A percentile compares a stretch with the other conserved stretches of the same genome.
Evolutionary conservation across 2,888 invertebrate genomes (phyloP).

Genomic region (Perdita meconis): DNA sequence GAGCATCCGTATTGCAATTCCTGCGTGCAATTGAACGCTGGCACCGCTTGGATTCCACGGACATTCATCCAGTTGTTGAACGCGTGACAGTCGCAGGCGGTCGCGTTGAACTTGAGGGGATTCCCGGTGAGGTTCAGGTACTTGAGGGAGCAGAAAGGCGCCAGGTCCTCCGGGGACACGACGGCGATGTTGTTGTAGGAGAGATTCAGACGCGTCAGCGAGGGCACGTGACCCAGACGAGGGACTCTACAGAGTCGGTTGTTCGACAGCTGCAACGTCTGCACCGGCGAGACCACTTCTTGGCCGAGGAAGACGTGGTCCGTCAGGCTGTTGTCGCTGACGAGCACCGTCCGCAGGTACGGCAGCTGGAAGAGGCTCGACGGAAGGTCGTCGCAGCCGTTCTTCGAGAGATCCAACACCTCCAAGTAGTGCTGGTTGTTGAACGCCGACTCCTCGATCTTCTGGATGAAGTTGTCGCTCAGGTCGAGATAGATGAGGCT

Average conservation of each 20-base stretch:
- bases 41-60: conserved; percentile 65
- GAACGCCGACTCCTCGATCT: conserved; percentile 86
- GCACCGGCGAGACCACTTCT: conserved; percentile 85
- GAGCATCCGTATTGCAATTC: conserved; percentile 34
- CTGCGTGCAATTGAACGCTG: conserved; percentile 57
- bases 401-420: conserved; percentile 86
- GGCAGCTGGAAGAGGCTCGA: conserved; percentile 86
- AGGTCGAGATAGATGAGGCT: conserved; percentile 86
- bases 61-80: conserved; percentile 74
- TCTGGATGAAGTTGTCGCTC: conserved; percentile 86
- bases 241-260: conserved; percentile 87
- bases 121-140: conserved; percentile 85
- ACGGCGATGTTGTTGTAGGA: conserved; percentile 86
- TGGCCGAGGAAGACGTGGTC: conserved; percentile 82
- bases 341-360: conserved; percentile 87
- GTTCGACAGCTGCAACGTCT: conserved; percentile 87
- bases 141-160: conserved; percentile 87
- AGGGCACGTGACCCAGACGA: conserved; percentile 87
- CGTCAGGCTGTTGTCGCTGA: conserved; percentile 85
- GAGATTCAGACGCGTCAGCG: conserved; percentile 87
- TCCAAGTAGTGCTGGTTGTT: conserved; percentile 85
- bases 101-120: conserved; percentile 60
- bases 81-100: conserved; percentile 75
- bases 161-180: conserved; percentile 86
- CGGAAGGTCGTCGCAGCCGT: conserved; percentile 85